Percentiles rank a stretch among this genome's conserved stretches.
Evolutionary conservation across 2,797 vertebrate species (phyloP).

Genomic region (Acropternis orthonyx): DNA sequence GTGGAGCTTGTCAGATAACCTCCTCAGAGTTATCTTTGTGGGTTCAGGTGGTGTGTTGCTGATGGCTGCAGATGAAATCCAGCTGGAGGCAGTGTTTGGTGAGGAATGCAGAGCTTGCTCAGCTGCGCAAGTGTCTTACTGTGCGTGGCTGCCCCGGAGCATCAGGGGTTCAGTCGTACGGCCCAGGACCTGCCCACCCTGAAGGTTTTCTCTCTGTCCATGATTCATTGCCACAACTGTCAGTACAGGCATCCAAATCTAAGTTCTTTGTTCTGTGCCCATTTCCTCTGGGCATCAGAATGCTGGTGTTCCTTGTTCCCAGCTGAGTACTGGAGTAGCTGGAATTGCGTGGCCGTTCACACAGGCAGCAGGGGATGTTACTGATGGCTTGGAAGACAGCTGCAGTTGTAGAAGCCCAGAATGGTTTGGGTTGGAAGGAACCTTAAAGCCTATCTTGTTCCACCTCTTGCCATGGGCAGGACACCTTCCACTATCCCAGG

Average conservation of each 20-base stretch:
- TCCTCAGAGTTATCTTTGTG: background rate
- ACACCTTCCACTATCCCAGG: background rate
- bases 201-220: background rate
- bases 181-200: background rate
- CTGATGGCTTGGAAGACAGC: background rate
- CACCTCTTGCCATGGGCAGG: background rate
- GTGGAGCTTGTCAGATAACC: background rate
- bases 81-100: background rate
- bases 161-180: background rate
- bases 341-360: fast-evolving
- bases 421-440: background rate
- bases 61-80: background rate
- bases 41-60: background rate
- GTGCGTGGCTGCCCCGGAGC: fast-evolving
- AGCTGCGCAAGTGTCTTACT: background rate
- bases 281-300: background rate
- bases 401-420: background rate
- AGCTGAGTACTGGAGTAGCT: fast-evolving
- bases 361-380: fast-evolving
- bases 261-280: background rate
- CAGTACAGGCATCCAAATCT: background rate
- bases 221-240: background rate
- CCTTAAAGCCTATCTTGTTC: background rate
- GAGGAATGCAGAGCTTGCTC: background rate
- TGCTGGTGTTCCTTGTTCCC: background rate